Evolutionary conservation across 2,113 vertebrate species (phyloP), one percentile per base, ranked within the genome.

Genomic region (Clupea harengus): DNA sequence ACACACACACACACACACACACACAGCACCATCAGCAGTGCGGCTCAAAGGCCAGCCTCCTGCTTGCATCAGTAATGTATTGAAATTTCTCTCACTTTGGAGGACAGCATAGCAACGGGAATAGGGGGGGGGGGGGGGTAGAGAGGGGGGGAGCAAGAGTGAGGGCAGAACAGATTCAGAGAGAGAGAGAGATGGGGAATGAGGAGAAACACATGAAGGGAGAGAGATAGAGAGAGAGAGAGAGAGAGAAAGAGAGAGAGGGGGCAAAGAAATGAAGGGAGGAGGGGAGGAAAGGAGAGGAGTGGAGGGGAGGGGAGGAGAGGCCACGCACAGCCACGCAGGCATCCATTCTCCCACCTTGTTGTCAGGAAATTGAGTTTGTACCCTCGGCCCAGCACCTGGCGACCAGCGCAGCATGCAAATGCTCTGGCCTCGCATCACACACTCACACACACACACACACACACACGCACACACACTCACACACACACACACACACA

Each of bases 321-420:
- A 39, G 92, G 95, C 92, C 92, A 94, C 94, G 94, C 93, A 90
- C 94, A 39, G 3, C 28, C 32, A 45, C 39, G 22, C 13, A 83
- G n/a, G 49, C 25, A 92, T 95, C 96, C 95, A 95, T 96, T 96
- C 95, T 95, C 94, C 85, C 88, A 97, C 97, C 97, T 96, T 97
- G 96, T 97, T 98, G 97, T 98, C 97, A 97, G 96, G 95, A 98
- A 98, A 97, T 97, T 96, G 97, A 96, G 98, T 98, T 98, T 98
- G 97, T 98, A 97, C 96, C 96, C 94, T 95, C 85, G 83, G 95
- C 94, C 95, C 97, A 96, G 97, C 97, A 98, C 97, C 97, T 97
- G 97, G 96, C 95, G 90, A 96, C 97, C 96, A 96, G 97, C 97
- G 96, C 97, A 96, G 97, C 96, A 98, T 99, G 97, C 97, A 98